phyloP scores from a whole-genome alignment of 2,797 vertebrate genomes.

The Fistularia tabacaria region DNA sequence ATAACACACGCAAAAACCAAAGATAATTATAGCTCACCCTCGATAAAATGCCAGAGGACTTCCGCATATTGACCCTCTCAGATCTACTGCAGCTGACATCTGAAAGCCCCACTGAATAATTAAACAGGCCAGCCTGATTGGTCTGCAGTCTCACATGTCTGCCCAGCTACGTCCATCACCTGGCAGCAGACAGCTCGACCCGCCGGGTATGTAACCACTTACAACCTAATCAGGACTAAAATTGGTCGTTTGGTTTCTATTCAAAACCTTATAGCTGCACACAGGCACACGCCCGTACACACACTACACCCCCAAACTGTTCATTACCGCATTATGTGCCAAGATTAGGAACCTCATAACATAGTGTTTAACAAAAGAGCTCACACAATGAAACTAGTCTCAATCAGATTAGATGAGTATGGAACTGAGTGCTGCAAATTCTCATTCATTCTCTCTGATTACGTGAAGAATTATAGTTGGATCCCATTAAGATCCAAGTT shows the following conservation, averaged over 20 bases:
- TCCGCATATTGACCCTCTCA: slow-evolving; percentile 36
- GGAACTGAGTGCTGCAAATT: slow-evolving; percentile 29
- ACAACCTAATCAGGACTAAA: slow-evolving; percentile 32
- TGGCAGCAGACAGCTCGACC: slow-evolving; percentile 32
- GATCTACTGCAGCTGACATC: slow-evolving; percentile 48
- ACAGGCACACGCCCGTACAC: slow-evolving; percentile 2
- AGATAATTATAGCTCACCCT: slow-evolving; percentile 6
- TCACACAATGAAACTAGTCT: slow-evolving; percentile 34
- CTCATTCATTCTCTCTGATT: slow-evolving; percentile 24
- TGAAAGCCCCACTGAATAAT: slow-evolving; percentile 67
- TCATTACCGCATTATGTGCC: slow-evolving; percentile 20
- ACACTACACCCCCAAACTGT: slow-evolving; percentile 2
- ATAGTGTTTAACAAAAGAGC: slow-evolving; percentile 34
- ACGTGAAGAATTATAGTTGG: slow-evolving; percentile 27
- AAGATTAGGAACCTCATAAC: slow-evolving; percentile 42
- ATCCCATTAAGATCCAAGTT: slow-evolving; percentile 42
- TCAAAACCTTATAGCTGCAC: neutral
- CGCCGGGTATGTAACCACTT: slow-evolving; percentile 13
- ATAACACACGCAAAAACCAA: neutral
- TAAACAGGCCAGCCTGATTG: slow-evolving; percentile 55
- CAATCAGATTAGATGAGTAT: slow-evolving; percentile 35
- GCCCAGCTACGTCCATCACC: slow-evolving; percentile 28
- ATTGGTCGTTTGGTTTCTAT: slow-evolving; percentile 6
- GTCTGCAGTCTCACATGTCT: slow-evolving; percentile 47
- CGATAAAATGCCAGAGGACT: slow-evolving; percentile 20